phyloP scores from a whole-genome alignment of 2,113 vertebrate species.

The Gallinago paraguaiae region DNA sequence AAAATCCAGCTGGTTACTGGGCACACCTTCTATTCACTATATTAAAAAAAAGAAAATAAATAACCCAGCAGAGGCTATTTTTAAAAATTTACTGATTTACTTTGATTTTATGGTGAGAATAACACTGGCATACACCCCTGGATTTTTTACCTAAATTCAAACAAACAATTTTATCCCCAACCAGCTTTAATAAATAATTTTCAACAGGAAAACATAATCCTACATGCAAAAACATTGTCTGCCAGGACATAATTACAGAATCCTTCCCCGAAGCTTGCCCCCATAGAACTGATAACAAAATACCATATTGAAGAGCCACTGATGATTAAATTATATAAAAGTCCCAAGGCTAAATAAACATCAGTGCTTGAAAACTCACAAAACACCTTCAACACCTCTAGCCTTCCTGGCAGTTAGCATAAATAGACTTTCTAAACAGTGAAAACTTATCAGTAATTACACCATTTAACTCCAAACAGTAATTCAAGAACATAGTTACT shows the following conservation, averaged over 20 bases:
- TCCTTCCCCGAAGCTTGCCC: slow-evolving; percentile 44
- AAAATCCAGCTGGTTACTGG: not conserved
- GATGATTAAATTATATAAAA: not conserved
- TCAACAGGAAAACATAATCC: slow-evolving; percentile 8
- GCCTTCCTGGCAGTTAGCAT: not conserved
- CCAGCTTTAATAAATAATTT: not conserved
- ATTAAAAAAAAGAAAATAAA: not conserved
- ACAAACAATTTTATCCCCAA: not conserved
- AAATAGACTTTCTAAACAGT: not conserved
- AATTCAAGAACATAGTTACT: not conserved
- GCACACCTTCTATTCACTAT: not conserved
- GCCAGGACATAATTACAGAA: slow-evolving; percentile 11
- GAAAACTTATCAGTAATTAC: not conserved
- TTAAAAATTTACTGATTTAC: not conserved
- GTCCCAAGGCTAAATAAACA: not conserved
- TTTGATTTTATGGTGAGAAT: not conserved
- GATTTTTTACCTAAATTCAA: not conserved
- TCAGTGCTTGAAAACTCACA: not conserved
- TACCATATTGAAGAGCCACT: not conserved
- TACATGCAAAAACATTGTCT: not conserved
- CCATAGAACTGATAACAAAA: slow-evolving; percentile 14
- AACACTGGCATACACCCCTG: not conserved
- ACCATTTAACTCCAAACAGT: not conserved
- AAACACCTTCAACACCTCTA: not conserved
- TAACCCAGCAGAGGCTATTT: not conserved